phyloP scores from a whole-genome alignment of 1,140 invertebrate species.

The Aphaenogaster rudis region DNA sequence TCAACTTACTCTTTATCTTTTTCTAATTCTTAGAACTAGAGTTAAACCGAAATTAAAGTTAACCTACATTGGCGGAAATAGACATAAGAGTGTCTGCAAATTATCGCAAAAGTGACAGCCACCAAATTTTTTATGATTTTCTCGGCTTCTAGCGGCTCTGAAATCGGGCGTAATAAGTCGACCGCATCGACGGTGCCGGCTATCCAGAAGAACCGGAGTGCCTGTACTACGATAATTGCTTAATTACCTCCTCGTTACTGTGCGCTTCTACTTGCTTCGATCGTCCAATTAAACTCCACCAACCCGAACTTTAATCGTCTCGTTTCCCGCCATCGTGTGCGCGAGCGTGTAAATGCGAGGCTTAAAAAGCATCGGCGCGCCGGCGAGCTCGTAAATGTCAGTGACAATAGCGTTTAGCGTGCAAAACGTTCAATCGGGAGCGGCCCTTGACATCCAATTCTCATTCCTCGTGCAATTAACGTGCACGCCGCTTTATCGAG shows the following conservation, averaged over 20 bases:
- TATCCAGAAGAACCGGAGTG: slow-evolving; percentile 43
- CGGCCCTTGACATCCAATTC: slow-evolving; percentile 17
- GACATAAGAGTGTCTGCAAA: neutral
- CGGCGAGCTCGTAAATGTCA: slow-evolving; percentile 66
- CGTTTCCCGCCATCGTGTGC: slow-evolving; percentile 12
- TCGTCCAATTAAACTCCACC: slow-evolving; percentile 71
- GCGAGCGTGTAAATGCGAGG: neutral
- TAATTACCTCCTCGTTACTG: slow-evolving; percentile 70
- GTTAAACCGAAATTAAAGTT: too few relatives aligned
- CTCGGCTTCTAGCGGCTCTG: neutral
- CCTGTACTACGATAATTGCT: slow-evolving; percentile 63
- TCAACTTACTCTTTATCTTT: too few relatives aligned
- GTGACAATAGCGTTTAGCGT: slow-evolving; percentile 61
- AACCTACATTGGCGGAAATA: too few relatives aligned
- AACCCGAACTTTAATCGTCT: slow-evolving; percentile 69
- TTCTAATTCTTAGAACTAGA: too few relatives aligned
- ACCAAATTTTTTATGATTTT: slow-evolving; percentile 34
- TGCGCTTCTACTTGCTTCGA: slow-evolving; percentile 33
- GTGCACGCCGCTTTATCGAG: neutral
- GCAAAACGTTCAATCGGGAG: slow-evolving; percentile 26
- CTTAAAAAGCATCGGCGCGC: slow-evolving; percentile 60
- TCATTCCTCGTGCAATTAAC: neutral
- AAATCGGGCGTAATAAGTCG: neutral
- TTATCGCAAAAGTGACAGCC: neutral
- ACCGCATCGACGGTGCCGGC: neutral